Conservation (phyloP, 2,113 vertebrate species). For the Sialia sialis region DNA sequence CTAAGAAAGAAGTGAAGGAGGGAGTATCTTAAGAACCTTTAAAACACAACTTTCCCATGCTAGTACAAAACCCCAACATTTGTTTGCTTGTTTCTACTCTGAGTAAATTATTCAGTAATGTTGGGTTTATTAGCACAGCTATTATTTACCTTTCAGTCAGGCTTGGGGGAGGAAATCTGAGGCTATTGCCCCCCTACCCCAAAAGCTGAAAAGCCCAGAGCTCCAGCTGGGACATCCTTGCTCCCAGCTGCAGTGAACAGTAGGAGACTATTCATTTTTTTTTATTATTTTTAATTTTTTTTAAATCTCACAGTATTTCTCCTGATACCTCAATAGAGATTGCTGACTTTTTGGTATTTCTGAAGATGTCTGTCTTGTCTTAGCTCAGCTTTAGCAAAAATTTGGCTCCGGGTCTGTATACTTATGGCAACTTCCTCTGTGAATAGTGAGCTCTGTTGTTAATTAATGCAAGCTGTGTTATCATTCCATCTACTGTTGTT, state of each 20-base stretch:
- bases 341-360: slow-evolving; percentile 9
- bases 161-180: not conserved
- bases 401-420: not conserved
- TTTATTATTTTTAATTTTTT: not conserved
- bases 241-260: not conserved
- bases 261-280: not conserved
- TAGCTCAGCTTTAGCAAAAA: not conserved
- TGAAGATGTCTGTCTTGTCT: not conserved
- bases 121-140: not conserved
- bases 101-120: not conserved
- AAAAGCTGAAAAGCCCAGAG: not conserved
- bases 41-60: fast-evolving
- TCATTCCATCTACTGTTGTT: slow-evolving; percentile 10
- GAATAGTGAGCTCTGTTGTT: slow-evolving; percentile 10
- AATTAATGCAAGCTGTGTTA: slow-evolving; percentile 50
- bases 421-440: slow-evolving; percentile 11
- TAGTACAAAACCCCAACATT: not conserved
- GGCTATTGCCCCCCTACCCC: not conserved
- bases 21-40: not conserved
- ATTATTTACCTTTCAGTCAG: not conserved
- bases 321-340: not conserved
- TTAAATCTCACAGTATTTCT: not conserved
- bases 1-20: not conserved
- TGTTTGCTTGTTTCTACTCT: not conserved
- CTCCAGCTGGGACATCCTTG: not conserved